phyloP scores from a whole-genome alignment of 2,113 vertebrate species.

The Calyptomena viridis region DNA sequence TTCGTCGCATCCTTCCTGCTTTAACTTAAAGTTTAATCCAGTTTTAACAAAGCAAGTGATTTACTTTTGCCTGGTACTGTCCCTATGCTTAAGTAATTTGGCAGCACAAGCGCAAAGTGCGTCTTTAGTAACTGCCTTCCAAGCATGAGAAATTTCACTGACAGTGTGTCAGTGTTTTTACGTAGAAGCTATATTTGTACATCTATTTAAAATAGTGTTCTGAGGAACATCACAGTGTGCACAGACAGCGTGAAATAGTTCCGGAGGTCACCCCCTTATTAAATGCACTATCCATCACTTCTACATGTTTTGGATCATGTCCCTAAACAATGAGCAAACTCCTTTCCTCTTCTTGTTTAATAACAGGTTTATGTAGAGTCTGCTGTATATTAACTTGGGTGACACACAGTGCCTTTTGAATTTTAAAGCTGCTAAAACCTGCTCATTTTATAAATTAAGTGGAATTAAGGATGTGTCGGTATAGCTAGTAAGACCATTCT shows the following conservation, averaged over 20 bases:
- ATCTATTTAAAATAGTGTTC: not conserved
- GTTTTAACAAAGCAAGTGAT: not conserved
- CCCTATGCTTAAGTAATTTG: not conserved
- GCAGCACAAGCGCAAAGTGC: not conserved
- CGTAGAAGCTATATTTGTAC: not conserved
- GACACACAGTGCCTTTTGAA: conserved; percentile 62
- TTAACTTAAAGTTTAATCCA: not conserved
- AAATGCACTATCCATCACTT: not conserved
- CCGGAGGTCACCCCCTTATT: not conserved
- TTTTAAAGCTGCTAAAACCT: conserved; percentile 67
- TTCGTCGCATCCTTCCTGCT: not conserved
- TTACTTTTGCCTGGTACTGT: not conserved
- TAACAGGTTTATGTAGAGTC: not conserved
- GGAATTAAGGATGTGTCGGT: conserved; percentile 57
- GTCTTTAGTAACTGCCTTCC: not conserved
- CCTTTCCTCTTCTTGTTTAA: not conserved
- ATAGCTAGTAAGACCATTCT: conserved; percentile 65
- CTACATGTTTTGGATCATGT: not conserved
- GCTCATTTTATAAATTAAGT: conserved; percentile 66
- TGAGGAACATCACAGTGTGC: not conserved
- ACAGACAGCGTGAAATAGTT: not conserved
- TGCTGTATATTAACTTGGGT: conserved; percentile 56
- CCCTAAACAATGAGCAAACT: not conserved
- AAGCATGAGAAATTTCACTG: not conserved
- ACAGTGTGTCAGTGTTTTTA: not conserved